Evolutionary conservation across 1,140 invertebrate genomes (phyloP), one percentile per base, ranked within the genome.

Genomic region (Lycorma delicatula): DNA sequence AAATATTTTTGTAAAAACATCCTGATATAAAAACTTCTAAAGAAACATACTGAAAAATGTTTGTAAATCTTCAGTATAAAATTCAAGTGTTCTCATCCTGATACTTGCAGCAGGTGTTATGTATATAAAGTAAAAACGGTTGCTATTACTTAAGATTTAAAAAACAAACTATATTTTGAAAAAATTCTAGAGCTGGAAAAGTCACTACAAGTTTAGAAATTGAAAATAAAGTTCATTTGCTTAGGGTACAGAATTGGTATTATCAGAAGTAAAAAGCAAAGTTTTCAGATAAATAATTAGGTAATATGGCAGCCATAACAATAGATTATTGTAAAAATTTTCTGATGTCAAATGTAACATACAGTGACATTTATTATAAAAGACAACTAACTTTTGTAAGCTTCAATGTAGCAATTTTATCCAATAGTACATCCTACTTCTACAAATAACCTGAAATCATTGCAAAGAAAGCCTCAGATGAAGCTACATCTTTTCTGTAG

Each of bases 291-390:
- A 44, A 20, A 41, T 38, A 57, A 31, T 1, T 12, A n/a, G n/a
- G 12, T 22, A 49, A 47, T 27, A 41, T 36, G 23, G 54, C 59
- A 46, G 59, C 58, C 13, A 52, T 64, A 11, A 23, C 48, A 0
- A 58, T 63, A 50, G 58, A 64, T 16, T 62, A 48, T 48, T 51
- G 55, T 13, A 59, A 59, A 53, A 63, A 63, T 46, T 46, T 63
- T 29, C 51, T 47, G 13, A 31, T n/a, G 56, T 44, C n/a, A 58
- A 41, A 41, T 20, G 20, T 41, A 16, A 41, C 36, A 5, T 41
- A 55, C 3, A 61, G 58, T 47, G 59, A 62, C 31, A 44, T 64
- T 7, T 64, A 62, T 28, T 64, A 64, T 44, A 28, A 31, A 12
- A 29, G 62, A 25, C 60, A 64, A 47, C 34, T 63, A 11, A 51